Conservation (phyloP, 2,888 invertebrate genomes). For the Ypsolopha sequella region DNA sequence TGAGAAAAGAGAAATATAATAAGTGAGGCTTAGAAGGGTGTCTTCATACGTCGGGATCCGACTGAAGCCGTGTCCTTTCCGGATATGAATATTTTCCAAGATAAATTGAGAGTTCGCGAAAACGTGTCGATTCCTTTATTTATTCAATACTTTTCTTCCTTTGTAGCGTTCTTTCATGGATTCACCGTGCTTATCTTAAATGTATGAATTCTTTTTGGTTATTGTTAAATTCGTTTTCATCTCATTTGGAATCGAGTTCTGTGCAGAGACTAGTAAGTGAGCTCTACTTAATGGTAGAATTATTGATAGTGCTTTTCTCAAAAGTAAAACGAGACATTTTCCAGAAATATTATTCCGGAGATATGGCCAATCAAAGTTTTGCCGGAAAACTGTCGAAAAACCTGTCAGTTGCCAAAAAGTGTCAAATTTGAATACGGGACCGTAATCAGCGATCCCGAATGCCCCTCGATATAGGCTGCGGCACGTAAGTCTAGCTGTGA, state of each 20-base stretch:
- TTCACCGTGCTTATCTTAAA: conserved; percentile 50
- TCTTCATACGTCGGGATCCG: conserved; percentile 40
- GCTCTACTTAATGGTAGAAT: too few species aligned
- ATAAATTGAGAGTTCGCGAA: conserved; percentile 62
- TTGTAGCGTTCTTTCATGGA: conserved; percentile 48
- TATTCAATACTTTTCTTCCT: conserved; percentile 56
- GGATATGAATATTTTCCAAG: conserved; percentile 61
- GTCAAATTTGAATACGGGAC: too few species aligned
- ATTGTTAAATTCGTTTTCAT: conserved; percentile 18
- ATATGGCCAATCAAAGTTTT: too few species aligned
- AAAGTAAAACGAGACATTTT: too few species aligned
- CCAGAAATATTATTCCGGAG: too few species aligned
- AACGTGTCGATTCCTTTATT: conserved; percentile 66
- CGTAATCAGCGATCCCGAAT: too few species aligned
- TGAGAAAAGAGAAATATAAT: conserved; percentile 30
- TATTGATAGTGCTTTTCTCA: too few species aligned
- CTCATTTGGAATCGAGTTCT: not conserved
- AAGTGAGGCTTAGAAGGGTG: conserved; percentile 28
- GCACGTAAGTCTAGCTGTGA: too few species aligned
- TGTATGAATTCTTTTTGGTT: conserved; percentile 51
- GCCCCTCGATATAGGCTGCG: too few species aligned
- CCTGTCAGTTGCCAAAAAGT: too few species aligned
- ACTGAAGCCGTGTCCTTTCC: conserved; percentile 36
- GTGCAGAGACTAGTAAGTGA: too few species aligned
- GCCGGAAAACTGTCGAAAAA: too few species aligned